phyloP scores from a whole-genome alignment of 2,888 invertebrate genomes.

The Stegana nigrithorax region DNA sequence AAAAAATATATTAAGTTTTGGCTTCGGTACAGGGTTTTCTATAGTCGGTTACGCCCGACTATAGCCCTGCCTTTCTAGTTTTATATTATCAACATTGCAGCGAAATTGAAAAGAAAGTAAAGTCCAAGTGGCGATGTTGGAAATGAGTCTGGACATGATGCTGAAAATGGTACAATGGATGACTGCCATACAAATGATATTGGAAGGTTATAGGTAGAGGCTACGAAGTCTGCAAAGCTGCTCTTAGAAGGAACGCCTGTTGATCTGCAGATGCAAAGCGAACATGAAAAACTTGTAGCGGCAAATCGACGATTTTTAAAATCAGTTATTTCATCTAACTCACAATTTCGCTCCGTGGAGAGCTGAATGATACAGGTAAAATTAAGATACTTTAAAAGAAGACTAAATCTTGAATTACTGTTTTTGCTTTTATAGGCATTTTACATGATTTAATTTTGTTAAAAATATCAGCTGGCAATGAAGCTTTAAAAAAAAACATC shows the following conservation, averaged over 20 bases:
- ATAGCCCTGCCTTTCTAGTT: too few relatives aligned
- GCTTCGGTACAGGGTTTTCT: too few relatives aligned
- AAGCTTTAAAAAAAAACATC: not conserved
- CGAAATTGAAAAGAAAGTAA: too few relatives aligned
- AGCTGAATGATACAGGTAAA: too few relatives aligned
- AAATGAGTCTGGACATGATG: too few relatives aligned
- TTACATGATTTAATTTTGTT: not conserved
- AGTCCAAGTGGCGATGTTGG: too few relatives aligned
- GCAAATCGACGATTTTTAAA: not conserved
- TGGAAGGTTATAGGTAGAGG: too few relatives aligned
- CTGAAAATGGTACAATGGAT: too few relatives aligned
- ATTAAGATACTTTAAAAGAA: not conserved
- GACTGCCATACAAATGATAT: too few relatives aligned
- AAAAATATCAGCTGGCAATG: not conserved
- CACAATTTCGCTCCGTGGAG: not conserved
- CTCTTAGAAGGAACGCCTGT: not conserved
- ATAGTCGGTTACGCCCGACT: too few relatives aligned
- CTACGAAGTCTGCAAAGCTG: not conserved
- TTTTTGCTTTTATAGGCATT: not conserved
- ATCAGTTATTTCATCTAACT: not conserved
- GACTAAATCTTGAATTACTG: not conserved
- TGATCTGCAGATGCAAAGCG: not conserved
- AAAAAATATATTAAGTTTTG: too few relatives aligned
- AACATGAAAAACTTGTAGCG: not conserved
- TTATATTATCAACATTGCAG: too few relatives aligned